Base-by-base conservation (phyloP, 2,113 vertebrate species). In the Hemichromis elongatus region DNA sequence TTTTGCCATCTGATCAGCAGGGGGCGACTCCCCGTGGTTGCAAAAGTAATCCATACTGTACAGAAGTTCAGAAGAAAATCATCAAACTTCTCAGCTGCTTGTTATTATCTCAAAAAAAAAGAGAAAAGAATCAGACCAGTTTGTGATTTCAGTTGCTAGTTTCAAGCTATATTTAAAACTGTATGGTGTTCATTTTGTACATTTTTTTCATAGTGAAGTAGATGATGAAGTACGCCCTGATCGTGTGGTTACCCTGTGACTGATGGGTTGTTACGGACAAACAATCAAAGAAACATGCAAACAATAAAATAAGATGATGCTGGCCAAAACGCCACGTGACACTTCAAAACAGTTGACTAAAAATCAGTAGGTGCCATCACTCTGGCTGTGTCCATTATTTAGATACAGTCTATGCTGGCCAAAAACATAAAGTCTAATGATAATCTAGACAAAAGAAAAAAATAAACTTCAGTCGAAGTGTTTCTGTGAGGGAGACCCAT, bases 211-310 rank as follows among this genome's bases (percentile, higher is more conserved):
- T 18, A 19, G 50, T 9, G 50, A 52, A 52, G 8, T 52, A 19
- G 50, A 52, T 19, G 18, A 19, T 52, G 4, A 52, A 47, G 21
- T 24, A 47, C 5, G 3, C 9, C 11, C 9, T 21, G 50, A 9
- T 3, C 4, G n/a, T 2, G 21, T 18, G 40, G 40, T 21, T 26
- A 16, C 13, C 8, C 24, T 0, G 5, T 11, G 40, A 47, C 5
- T 6, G 1, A 28, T 5, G 14, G 24, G 21, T 45, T 1, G 3
- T 0, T 26, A 0, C 16, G 18, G 6, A 50, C 14, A 50, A 50
- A n/a, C 50, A 47, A 47, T 14, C 42, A 45, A 45, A 45, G 35
- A 8, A 40, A 40, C 37, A 40, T 10, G 3, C 42, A 47, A 47
- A 47, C 12, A n/a, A 9, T 1, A n/a, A 9, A 53, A 52, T 3